Evolutionary conservation across 2,797 vertebrate genomes (phyloP).

Genomic region (Leuciscus waleckii): DNA sequence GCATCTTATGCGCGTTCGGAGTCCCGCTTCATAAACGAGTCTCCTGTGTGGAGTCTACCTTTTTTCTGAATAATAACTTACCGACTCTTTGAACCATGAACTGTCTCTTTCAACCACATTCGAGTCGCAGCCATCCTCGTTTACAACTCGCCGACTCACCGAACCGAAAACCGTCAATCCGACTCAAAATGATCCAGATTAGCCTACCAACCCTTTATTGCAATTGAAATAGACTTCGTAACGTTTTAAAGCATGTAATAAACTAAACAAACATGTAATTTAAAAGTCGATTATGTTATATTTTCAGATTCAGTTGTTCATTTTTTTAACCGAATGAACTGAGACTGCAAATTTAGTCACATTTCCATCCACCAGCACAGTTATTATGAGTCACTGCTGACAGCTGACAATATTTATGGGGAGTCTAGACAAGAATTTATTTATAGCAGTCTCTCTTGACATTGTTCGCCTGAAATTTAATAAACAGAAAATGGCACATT

Average conservation of each 20-base stretch:
- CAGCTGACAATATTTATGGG: conserved; percentile 51
- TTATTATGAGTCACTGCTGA: conserved; percentile 47
- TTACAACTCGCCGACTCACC: background rate
- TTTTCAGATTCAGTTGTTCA: conserved; percentile 39
- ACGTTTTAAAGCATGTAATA: background rate
- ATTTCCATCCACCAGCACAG: conserved; percentile 47
- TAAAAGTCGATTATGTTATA: background rate
- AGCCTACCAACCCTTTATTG: background rate
- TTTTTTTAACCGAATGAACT: background rate
- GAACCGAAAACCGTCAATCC: background rate
- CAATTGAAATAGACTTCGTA: background rate
- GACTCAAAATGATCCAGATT: background rate
- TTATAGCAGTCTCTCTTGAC: conserved; percentile 40
- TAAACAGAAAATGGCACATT: conserved; percentile 27
- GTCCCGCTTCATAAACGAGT: background rate
- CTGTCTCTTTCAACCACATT: background rate
- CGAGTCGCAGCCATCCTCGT: background rate
- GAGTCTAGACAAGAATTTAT: conserved; percentile 54
- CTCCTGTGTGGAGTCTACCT: background rate
- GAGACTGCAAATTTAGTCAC: conserved; percentile 39
- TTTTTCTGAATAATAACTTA: background rate
- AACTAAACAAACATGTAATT: background rate
- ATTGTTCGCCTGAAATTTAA: conserved; percentile 44
- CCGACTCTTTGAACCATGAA: background rate
- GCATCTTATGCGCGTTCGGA: too few relatives aligned